These are phyloP conservation scores for Neoaliturus tenellus DNA, from an alignment of 2,888 invertebrate genomes.

Conservation along the genomic window DNA sequence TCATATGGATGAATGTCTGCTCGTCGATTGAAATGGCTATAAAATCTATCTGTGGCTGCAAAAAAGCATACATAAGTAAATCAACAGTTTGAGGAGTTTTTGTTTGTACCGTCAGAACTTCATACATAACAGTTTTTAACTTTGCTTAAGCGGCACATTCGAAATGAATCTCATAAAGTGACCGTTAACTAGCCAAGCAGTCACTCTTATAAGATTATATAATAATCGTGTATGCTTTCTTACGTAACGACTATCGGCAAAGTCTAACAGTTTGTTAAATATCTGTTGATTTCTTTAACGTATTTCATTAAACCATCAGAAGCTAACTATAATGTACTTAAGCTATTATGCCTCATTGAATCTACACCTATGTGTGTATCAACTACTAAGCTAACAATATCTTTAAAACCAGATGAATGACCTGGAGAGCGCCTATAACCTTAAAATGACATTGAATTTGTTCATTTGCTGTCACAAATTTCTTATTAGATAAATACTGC, in stretches of 20 bases:
- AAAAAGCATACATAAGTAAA: no score
- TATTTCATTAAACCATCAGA: constrained; percentile 19
- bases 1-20: no score
- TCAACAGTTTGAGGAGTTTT: no score
- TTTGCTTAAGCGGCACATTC: neutral
- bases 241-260: constrained; percentile 9
- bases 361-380: neutral
- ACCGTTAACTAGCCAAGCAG: neutral
- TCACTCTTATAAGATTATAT: no score
- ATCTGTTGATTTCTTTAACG: neutral
- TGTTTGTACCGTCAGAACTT: neutral
- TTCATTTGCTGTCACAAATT: neutral
- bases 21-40: no score
- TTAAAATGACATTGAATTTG: constrained; percentile 12
- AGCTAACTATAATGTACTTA: neutral
- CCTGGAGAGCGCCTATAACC: neutral
- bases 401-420: neutral
- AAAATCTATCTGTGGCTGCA: no score
- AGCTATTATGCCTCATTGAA: neutral
- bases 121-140: neutral
- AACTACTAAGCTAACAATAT: neutral
- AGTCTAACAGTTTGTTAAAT: neutral
- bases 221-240: neutral
- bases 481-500: neutral
- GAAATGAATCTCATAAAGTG: neutral